phyloP scores from a whole-genome alignment of 2,113 vertebrate genomes.

The Myanophis thanlyinensis region DNA sequence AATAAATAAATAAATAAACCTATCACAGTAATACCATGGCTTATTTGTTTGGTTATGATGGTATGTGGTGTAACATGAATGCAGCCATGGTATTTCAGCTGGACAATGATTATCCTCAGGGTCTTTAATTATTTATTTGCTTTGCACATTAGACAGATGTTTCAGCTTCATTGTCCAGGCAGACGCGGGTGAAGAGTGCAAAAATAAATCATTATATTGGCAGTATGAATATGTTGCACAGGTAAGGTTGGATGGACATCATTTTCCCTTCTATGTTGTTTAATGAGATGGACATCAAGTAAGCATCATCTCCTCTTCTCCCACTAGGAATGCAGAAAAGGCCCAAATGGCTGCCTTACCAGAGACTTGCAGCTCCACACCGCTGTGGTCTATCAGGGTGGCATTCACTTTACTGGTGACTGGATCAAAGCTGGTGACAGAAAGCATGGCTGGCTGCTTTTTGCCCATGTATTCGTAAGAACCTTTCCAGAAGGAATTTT shows the following conservation, averaged over 20 bases:
- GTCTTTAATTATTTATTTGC: background rate
- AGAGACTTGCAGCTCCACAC: slow-evolving; percentile 87
- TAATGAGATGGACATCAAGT: background rate
- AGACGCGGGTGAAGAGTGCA: background rate
- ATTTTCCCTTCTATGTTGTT: background rate
- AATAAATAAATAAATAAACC: too few relatives aligned
- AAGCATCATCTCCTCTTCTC: rapidly evolving
- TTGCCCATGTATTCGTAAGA: slow-evolving; percentile 97
- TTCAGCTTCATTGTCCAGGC: background rate
- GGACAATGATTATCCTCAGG: background rate
- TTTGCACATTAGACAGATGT: background rate
- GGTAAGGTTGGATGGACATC: background rate
- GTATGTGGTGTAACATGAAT: background rate
- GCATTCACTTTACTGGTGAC: slow-evolving; percentile 87
- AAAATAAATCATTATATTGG: background rate
- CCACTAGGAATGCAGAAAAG: rapidly evolving
- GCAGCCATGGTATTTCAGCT: background rate
- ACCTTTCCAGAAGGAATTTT: slow-evolving; percentile 96
- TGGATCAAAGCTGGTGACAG: slow-evolving; percentile 87
- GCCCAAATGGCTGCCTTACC: slow-evolving; percentile 67
- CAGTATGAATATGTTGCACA: background rate
- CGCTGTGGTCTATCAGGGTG: slow-evolving; percentile 93
- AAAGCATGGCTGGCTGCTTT: slow-evolving; percentile 96
- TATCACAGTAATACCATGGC: background rate
- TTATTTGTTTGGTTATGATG: background rate